Evolutionary conservation across 2,113 vertebrate species (phyloP), one percentile per base, ranked within the genome.

Genomic region (Platysternon megacephalum): DNA sequence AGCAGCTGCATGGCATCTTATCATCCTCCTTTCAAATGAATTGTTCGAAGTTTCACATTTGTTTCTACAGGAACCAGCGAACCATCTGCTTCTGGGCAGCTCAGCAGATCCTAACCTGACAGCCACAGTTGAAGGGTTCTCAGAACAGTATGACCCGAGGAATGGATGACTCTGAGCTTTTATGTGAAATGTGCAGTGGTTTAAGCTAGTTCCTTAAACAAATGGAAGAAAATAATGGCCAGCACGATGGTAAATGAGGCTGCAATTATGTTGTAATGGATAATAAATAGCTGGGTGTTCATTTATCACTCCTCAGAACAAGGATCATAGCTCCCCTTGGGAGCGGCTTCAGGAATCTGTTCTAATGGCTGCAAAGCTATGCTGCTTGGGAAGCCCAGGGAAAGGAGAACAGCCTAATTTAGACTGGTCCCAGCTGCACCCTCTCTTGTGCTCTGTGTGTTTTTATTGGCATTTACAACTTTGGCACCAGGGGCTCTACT

Each of bases 141-240:
- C 46, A 89, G 79, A 84, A 78, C 26, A 88, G 52, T 52, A 74
- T 49, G 61, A 84, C 81, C 48, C 76, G 49, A 65, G 44, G 26
- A 81, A 55, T 21, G 8, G 21, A 82, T 49, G 74, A 61, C 7
- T 28, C 88, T 79, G 32, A 28, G 28, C 48, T 44, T 19, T 55
- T 87, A 48, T 68, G 49, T 26, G 80, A 72, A 78, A 35, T 52
- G 6, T 78, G 82, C 49, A 48, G 65, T 56, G 51, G 58, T 91
- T 85, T 85, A 28, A 76, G 22, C n/a, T 76, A 65, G 19, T 76
- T 88, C 84, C 84, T 87, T 87, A 76, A 94, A 86, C 49, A 93
- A 90, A 82, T 11, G 84, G 32, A 29, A 24, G 51, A 51, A 91
- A 84, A 56, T 56, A 82, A 83, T 2, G 51, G 78, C 48, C 29